Evolutionary conservation across 1,140 invertebrate genomes (phyloP).

Genomic region (Chironomus tepperi): DNA sequence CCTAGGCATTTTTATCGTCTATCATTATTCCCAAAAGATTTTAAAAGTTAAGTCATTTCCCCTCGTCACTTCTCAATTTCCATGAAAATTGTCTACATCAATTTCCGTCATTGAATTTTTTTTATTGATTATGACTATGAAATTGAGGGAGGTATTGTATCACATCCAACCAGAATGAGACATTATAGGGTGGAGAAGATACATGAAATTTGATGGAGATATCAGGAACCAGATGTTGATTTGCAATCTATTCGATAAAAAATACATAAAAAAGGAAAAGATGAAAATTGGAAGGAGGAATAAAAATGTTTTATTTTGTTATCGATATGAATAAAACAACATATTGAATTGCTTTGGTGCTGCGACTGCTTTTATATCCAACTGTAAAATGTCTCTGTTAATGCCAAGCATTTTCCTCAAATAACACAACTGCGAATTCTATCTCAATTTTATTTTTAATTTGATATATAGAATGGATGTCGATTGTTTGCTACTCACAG

Average conservation of each 20-base stretch:
- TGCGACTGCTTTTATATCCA: no score
- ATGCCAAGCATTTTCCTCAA: neutral
- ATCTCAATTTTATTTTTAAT: neutral
- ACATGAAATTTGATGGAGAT: neutral
- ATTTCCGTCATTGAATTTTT: neutral
- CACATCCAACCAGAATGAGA: no score
- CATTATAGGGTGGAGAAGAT: no score
- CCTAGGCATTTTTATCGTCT: no score
- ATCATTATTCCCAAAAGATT: no score
- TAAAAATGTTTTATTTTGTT: neutral
- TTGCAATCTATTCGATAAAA: neutral
- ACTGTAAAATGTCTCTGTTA: neutral
- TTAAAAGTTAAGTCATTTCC: no score
- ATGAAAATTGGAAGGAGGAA: neutral
- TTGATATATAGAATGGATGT: neutral
- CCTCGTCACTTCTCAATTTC: neutral
- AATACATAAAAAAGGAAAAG: no score
- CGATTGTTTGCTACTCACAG: neutral
- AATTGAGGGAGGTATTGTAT: neutral
- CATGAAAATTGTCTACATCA: constrained; percentile 12
- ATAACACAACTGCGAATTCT: neutral
- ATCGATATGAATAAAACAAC: constrained; percentile 9
- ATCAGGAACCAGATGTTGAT: neutral
- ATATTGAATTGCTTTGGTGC: neutral
- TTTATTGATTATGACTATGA: constrained; percentile 9